phyloP scores from a whole-genome alignment of 2,888 invertebrate species.

The Andricus quercusramuli region DNA sequence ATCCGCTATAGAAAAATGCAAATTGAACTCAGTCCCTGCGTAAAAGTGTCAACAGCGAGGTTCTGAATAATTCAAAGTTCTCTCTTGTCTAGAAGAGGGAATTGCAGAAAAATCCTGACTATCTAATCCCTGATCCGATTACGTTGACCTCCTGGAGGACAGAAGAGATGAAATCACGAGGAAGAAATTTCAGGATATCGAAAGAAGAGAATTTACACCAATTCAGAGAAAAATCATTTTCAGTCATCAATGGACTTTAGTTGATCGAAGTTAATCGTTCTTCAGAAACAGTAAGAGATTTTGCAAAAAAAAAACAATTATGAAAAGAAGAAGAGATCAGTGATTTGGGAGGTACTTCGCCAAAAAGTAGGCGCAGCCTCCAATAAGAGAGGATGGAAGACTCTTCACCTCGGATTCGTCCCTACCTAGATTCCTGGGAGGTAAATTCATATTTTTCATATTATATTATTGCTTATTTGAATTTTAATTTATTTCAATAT shows the following conservation, averaged over 20 bases:
- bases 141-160: not conserved
- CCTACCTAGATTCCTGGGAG: conserved; percentile 76
- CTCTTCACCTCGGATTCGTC: conserved; percentile 73
- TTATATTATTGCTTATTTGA: not conserved
- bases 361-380: conserved; percentile 18
- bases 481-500: no score
- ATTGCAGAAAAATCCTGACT: not conserved
- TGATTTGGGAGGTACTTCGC: conserved; percentile 52
- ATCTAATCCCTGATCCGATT: not conserved
- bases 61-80: conserved; percentile 7
- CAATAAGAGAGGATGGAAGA: conserved; percentile 70
- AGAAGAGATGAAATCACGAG: conserved; percentile 24
- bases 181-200: not conserved
- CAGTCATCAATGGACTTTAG: conserved; percentile 29
- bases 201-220: not conserved
- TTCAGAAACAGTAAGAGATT: not conserved
- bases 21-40: not conserved
- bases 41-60: not conserved
- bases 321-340: conserved; percentile 62
- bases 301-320: conserved; percentile 42
- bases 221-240: not conserved
- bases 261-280: not conserved
- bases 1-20: not conserved
- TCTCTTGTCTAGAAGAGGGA: conserved; percentile 1
- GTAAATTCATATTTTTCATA: conserved; percentile 63